Evolutionary conservation across 2,888 invertebrate genomes (phyloP).

Genomic region (Cephus pygmeus): DNA sequence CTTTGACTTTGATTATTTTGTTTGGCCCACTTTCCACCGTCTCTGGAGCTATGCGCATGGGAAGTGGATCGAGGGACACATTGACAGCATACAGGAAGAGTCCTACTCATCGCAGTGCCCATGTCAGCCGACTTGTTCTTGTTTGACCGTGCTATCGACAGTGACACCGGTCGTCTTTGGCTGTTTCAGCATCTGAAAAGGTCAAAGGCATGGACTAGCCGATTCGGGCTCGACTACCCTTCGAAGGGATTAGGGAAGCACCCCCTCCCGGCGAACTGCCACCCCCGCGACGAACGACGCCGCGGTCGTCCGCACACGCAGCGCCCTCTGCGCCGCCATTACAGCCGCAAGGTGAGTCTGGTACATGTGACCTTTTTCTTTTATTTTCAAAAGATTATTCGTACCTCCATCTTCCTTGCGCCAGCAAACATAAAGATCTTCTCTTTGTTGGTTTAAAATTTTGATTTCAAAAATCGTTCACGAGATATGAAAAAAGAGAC

Average conservation of each 20-base stretch:
- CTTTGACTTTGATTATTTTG: background rate
- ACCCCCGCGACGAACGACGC: slow-evolving; percentile 32
- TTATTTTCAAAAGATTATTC: background rate
- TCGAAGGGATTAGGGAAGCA: slow-evolving; percentile 54
- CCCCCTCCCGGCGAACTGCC: slow-evolving; percentile 40
- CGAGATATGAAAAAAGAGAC: background rate
- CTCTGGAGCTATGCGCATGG: background rate
- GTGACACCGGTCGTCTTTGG: slow-evolving; percentile 45
- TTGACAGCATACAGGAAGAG: slow-evolving; percentile 24
- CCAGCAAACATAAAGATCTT: no score
- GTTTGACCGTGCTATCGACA: slow-evolving; percentile 26
- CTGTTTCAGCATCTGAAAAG: slow-evolving; percentile 58
- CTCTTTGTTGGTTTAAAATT: no score
- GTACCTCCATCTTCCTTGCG: background rate
- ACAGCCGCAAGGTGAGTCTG: slow-evolving; percentile 64
- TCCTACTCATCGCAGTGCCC: slow-evolving; percentile 25
- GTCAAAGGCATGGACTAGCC: slow-evolving; percentile 58
- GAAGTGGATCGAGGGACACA: slow-evolving; percentile 29
- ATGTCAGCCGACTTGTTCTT: slow-evolving; percentile 14
- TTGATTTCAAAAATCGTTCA: background rate
- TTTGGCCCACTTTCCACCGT: background rate
- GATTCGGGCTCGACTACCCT: slow-evolving; percentile 40
- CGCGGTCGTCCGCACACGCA: slow-evolving; percentile 39
- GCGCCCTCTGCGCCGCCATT: slow-evolving; percentile 54
- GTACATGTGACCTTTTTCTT: background rate